Base-by-base conservation (phyloP, 37 sponge, comb jelly and placozoan genomes). In the Corticium candelabrum region DNA sequence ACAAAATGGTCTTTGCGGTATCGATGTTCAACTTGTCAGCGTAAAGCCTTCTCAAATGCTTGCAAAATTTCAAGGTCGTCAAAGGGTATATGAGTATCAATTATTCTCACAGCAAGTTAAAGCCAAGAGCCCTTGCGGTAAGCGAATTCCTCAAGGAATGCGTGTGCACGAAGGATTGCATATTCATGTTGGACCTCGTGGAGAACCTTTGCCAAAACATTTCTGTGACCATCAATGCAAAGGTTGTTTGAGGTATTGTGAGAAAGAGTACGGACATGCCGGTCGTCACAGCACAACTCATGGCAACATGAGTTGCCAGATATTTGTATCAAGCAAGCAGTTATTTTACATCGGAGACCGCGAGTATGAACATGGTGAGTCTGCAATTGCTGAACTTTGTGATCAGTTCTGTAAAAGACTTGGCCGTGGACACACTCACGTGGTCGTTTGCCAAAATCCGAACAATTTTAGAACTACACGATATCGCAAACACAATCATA, bases 321-420 rank as follows among this genome's bases (percentile, higher is more conserved):
- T 29, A 7, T 4, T 70, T 4, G 73, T 70, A 15, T 4, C 35
- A 7, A 32, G 5, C 7, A 27, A 37, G 39, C 3, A 76, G 4
- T 5, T 40, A 31, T 78, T 78, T 67, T 3, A 3, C 27, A 5
- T 80, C 4, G 62, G 2, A 35, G 72, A 34, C 31, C 35, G 81
- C 41, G 72, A 35, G 35, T 69, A 76, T 73, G n/a, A 35, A 37
- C 74, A 76, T 72, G 74, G 71, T 73, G 81, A 80, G 72, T 71
- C 32, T 74, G 73, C 35, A 39, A 32, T 2, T 35, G 73, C 74
- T 3, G 39, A 80, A 37, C 21, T 80, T 34, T 76, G 81, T 38
- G 35, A 36, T 32, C 7, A 29, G 31, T 15, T 29, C 36, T 70
- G 73, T 34, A 29, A 34, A 32, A 29, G 73, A 30, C 73, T 70